Evolutionary conservation across 2,888 invertebrate genomes (phyloP), one percentile per base, ranked within the genome.

Genomic region (Rotaria socialis): DNA sequence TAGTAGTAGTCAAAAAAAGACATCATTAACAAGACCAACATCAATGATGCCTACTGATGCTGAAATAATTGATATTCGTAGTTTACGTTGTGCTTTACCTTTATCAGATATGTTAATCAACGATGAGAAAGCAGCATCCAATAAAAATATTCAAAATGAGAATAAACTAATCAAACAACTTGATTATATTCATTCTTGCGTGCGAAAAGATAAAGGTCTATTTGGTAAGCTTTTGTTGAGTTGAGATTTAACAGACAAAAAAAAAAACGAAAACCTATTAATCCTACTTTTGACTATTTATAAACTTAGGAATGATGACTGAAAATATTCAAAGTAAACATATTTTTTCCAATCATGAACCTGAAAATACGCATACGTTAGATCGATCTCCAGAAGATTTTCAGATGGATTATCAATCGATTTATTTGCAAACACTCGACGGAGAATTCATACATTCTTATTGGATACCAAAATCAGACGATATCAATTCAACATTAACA

Each of bases 291-390:
- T 35, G 35, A 35, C 35, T 67, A 35, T 67, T n/a, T 27, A 6
- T 27, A 27, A 58, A 5, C 19, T 7, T 47, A 80, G 80, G 80
- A 11, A 47, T 80, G 80, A 80, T 80, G 47, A 80, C 80, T 24
- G 80, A 80, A 80, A 80, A 80, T n/a, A 10, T 80, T 47, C 80
- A 80, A 24, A 80, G 80, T 80, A 80, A 80, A 47, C 80, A 80
- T n/a, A 80, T 80, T 47, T 80, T 80, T 80, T 80, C 80, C 6
- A 43, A 80, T 80, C 24, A 80, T 80, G 47, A 80, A 80, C 80
- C 80, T 10, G 80, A 80, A 80, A 80, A 80, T 80, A 80, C 80
- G 4, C 80, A 80, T n/a, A 43, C 8, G 5, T 47, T 80, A n/a
- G 47, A 47, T 11, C 47, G 80, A 5, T 47, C 80, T 24, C 80